Percentiles rank a stretch among this genome's conserved stretches.
phyloP scores from a whole-genome alignment of 2,888 invertebrate species.

The Drosophila melanosoma region DNA sequence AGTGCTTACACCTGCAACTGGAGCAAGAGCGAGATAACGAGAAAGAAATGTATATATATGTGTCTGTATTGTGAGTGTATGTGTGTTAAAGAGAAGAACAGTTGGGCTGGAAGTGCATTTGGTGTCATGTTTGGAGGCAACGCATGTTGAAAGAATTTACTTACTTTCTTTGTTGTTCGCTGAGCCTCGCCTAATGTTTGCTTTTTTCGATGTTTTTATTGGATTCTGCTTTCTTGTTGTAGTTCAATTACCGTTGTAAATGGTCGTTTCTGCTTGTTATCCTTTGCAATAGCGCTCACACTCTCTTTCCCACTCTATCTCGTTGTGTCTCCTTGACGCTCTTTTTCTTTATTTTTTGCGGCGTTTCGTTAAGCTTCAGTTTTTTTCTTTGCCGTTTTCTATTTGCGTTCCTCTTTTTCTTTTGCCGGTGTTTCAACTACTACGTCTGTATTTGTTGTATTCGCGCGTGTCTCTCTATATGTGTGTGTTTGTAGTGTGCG shows the following conservation, averaged over 20 bases:
- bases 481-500: conserved; percentile 1
- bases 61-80: conserved; percentile 7
- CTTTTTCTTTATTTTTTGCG: conserved; percentile 8
- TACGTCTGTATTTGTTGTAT: conserved; percentile 37
- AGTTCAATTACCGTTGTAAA: conserved; percentile 54
- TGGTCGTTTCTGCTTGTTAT: conserved; percentile 52
- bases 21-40: conserved; percentile 50
- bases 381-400: conserved; percentile 40
- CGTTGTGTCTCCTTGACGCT: conserved; percentile 1
- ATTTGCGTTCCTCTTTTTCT: conserved; percentile 49
- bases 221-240: conserved; percentile 8
- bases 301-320: background rate
- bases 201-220: conserved; percentile 21
- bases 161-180: conserved; percentile 71
- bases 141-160: conserved; percentile 67
- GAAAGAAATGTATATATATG: conserved; percentile 7
- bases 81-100: conserved; percentile 19
- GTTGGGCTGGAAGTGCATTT: conserved; percentile 36
- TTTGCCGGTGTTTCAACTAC: conserved; percentile 67
- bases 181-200: conserved; percentile 27
- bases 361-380: conserved; percentile 27
- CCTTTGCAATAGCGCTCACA: conserved; percentile 34
- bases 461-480: conserved; percentile 3
- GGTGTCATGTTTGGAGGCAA: conserved; percentile 68
- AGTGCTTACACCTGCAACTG: conserved; percentile 67